Evolutionary conservation across 2,888 invertebrate genomes (phyloP), one percentile per base, ranked within the genome.

Genomic region (Blastobasis lacticolella): DNA sequence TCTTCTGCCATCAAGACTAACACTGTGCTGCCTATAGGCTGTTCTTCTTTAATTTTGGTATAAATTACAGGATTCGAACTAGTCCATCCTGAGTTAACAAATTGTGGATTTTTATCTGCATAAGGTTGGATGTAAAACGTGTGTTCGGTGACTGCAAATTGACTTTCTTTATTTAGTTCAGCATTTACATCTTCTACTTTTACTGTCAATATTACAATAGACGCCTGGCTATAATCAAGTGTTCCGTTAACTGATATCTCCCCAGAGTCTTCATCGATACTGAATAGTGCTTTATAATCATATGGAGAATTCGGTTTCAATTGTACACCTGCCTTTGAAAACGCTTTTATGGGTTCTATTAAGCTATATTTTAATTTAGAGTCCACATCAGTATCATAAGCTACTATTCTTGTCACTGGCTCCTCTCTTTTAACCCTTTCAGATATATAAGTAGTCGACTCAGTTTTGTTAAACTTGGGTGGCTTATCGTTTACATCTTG

Each of bases 401-500:
- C 95, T 48, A 79, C 73, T 0, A 94, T 90, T 63, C 87, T 90
- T 5, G 93, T 75, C 0, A 95, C 92, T 5, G 89, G 73, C 57
- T 92, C 90, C 57, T 91, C 91, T 10, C 91, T 80, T 55, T 89
- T 86, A 0, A 92, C 90, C 62, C 92, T 89, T 69, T 94, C 94
- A 0, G 94, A 93, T 5, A 94, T 91, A 60, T 94, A 94, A 37
- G 92, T 91, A 0, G 91, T 89, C 49, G 90, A 90, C 57, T 91
- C 91, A 48, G 90, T 91, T 47, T 89, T 87, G 50, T 90, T 92
- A 60, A 96, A 96, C 54, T 87, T 90, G 0, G 96, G 96, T 10
- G 94, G 91, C 66, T 95, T 95, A 67, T 96, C 94, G 63, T 96
- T 96, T 0, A 94, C 92, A 62, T 94, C 94, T 61, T 91, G 87